Conservation (phyloP, 2,888 invertebrate genomes). For the Leucania comma region DNA sequence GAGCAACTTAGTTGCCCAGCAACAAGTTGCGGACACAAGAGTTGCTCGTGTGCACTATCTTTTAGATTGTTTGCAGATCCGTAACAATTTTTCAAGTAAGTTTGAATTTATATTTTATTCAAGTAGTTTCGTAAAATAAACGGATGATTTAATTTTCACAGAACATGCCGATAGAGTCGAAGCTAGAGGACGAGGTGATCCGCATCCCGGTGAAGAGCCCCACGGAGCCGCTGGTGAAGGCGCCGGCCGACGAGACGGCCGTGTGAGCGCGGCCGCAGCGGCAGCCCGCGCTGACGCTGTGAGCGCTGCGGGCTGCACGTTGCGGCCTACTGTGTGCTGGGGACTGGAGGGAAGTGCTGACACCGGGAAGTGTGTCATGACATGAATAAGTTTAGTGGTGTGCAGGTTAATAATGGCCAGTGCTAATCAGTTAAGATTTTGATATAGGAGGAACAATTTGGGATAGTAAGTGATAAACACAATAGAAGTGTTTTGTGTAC, state of each 20-base stretch:
- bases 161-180: conserved; percentile 86
- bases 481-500: neutral
- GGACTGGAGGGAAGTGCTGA: too few relatives aligned
- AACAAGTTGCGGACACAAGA: too few relatives aligned
- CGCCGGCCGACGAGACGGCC: conserved; percentile 85
- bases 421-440: neutral
- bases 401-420: too few relatives aligned
- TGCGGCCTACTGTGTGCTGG: conserved; percentile 3
- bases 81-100: too few relatives aligned
- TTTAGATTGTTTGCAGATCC: too few relatives aligned
- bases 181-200: conserved; percentile 84
- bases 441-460: neutral
- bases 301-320: conserved; percentile 46
- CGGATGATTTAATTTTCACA: conserved; percentile 59
- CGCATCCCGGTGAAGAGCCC: conserved; percentile 78
- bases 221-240: conserved; percentile 69
- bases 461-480: neutral
- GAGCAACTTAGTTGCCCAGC: too few relatives aligned
- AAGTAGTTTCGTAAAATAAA: too few relatives aligned
- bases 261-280: conserved; percentile 79
- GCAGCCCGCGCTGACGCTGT: conserved; percentile 72
- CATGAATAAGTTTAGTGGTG: too few relatives aligned
- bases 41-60: too few relatives aligned
- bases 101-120: too few relatives aligned
- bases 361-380: too few relatives aligned